Conservation (phyloP, 2,113 vertebrate species). For the Tupaia tana region DNA sequence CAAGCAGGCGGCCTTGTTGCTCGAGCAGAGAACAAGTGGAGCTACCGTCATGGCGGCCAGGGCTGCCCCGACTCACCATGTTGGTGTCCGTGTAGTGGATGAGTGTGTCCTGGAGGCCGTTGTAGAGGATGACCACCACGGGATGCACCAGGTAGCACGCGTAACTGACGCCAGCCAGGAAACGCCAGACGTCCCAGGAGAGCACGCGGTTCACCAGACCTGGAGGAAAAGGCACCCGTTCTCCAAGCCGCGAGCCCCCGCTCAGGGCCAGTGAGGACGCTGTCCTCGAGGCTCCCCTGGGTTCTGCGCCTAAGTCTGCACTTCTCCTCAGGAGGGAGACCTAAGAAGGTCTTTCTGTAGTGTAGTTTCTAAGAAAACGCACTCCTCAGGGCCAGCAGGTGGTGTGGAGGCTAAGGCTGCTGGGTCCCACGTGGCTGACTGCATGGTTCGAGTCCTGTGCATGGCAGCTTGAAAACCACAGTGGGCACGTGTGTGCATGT, state of each 20-base stretch:
- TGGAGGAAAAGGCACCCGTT: slow-evolving; percentile 24
- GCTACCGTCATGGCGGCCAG: accelerated
- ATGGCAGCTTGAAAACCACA: too few species aligned
- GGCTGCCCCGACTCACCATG: slow-evolving; percentile 86
- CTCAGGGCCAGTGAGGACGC: accelerated
- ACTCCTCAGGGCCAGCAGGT: too few species aligned
- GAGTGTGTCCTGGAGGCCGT: slow-evolving; percentile 89
- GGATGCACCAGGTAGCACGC: slow-evolving; percentile 92
- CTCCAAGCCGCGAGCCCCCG: accelerated
- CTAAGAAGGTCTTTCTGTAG: not conserved
- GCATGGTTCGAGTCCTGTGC: too few species aligned
- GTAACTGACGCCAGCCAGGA: slow-evolving; percentile 90
- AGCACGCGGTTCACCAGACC: slow-evolving; percentile 87
- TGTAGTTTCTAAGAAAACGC: not conserved
- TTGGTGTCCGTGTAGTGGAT: slow-evolving; percentile 90
- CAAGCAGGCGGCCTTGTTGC: accelerated
- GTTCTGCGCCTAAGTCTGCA: not conserved
- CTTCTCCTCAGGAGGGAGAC: not conserved
- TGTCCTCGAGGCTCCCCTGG: accelerated
- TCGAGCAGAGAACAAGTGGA: accelerated
- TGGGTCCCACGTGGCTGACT: too few species aligned
- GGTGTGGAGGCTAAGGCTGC: too few species aligned
- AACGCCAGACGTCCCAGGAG: slow-evolving; percentile 87
- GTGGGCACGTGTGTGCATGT: too few species aligned
- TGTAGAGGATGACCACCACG: slow-evolving; percentile 88